These are phyloP conservation scores for Lysandra coridon DNA, from an alignment of 2,888 invertebrate genomes.

Conservation along the genomic window DNA sequence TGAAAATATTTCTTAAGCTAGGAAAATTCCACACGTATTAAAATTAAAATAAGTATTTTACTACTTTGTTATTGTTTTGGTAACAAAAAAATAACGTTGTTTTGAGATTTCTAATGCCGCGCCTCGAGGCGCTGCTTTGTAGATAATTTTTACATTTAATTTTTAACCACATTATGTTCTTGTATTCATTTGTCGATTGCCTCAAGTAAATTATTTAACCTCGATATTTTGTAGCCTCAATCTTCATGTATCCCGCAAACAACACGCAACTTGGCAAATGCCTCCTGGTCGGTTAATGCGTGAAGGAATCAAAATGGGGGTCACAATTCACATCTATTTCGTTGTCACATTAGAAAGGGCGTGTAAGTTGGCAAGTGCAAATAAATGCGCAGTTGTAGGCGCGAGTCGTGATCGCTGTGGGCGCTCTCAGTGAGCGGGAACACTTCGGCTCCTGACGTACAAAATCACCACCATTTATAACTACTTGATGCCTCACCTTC, in stretches of 20 bases:
- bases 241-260: neutral
- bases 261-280: neutral
- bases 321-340: slow-evolving; percentile 25
- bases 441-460: slow-evolving; percentile 46
- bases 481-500: slow-evolving; percentile 24
- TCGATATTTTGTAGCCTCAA: neutral
- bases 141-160: neutral
- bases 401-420: slow-evolving; percentile 60
- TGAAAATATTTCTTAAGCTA: neutral
- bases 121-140: neutral
- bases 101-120: neutral
- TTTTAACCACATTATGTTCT: no score
- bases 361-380: slow-evolving; percentile 41
- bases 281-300: neutral
- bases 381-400: slow-evolving; percentile 38
- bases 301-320: neutral
- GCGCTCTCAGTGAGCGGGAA: slow-evolving; percentile 52
- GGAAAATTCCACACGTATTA: neutral
- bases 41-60: neutral
- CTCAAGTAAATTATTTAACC: neutral
- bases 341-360: slow-evolving; percentile 38
- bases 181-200: no score
- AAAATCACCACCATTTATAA: slow-evolving; percentile 43
- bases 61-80: neutral
- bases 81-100: neutral